Evolutionary conservation across 1,140 invertebrate species (phyloP).

Genomic region (Penaeus japonicus): DNA sequence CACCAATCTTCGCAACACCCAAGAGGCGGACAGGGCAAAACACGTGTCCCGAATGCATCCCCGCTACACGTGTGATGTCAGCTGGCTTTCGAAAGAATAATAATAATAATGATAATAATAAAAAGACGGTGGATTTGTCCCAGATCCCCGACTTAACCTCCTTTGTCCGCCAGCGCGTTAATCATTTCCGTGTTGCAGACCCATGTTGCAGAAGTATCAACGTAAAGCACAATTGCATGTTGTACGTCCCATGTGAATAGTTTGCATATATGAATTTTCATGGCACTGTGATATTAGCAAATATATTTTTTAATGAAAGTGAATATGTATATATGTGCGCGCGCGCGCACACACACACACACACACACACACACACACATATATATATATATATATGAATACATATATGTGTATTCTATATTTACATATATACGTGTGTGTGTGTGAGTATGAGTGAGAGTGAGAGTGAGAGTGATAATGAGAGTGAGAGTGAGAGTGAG

Average conservation of each 20-base stretch:
- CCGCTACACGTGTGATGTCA: too few species aligned
- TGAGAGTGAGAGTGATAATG: neutral
- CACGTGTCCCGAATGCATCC: neutral
- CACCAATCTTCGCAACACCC: neutral
- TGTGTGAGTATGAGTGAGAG: neutral
- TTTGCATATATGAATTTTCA: too few species aligned
- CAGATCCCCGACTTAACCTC: too few species aligned
- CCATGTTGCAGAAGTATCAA: too few species aligned
- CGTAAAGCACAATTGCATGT: too few species aligned
- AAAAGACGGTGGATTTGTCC: too few species aligned
- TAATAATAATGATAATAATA: too few species aligned
- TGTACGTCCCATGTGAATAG: too few species aligned
- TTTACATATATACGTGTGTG: neutral
- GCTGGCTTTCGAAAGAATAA: too few species aligned
- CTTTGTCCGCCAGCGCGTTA: too few species aligned
- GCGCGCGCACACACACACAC: neutral
- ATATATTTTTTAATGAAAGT: neutral
- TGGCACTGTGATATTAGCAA: neutral
- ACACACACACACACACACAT: neutral
- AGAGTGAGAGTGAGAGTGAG: neutral
- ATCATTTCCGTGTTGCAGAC: too few species aligned
- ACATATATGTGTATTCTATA: conserved; percentile 14
- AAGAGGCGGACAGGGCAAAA: neutral
- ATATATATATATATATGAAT: conserved; percentile 13
- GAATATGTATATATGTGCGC: neutral